Evolutionary conservation across 2,113 vertebrate species (phyloP).

Genomic region (Serranochromis macrocephalus): DNA sequence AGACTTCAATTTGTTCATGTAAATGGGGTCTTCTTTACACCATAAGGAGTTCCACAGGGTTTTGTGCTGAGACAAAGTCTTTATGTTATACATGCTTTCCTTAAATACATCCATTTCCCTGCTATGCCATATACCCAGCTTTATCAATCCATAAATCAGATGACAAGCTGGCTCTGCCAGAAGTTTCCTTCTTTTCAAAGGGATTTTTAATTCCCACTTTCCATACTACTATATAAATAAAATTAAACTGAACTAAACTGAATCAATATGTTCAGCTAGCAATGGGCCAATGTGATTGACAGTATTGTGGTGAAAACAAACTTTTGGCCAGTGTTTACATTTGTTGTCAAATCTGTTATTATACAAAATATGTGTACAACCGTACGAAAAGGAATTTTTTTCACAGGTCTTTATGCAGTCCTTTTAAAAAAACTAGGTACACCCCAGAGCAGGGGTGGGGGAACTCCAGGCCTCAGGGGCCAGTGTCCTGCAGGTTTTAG

Average conservation of each 20-base stretch:
- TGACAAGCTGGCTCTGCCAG: neutral
- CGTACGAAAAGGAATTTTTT: fast-evolving
- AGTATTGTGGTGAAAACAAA: neutral
- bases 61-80: neutral
- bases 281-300: neutral
- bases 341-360: neutral
- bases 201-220: neutral
- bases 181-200: neutral
- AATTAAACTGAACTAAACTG: neutral
- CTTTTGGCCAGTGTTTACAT: neutral
- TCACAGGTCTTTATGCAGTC: neutral
- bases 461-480: neutral
- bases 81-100: neutral
- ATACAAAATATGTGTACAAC: neutral
- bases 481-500: neutral
- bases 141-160: neutral
- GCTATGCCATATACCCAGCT: neutral
- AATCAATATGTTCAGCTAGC: neutral
- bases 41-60: neutral
- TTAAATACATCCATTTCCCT: neutral
- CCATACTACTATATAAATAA: neutral
- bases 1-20: neutral
- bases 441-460: neutral
- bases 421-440: neutral
- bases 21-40: neutral